Percentiles rank a stretch among this genome's conserved stretches.
These are phyloP conservation scores for Metaphire vulgaris DNA, from an alignment of 1,140 invertebrate genomes.

Conservation along the genomic window DNA sequence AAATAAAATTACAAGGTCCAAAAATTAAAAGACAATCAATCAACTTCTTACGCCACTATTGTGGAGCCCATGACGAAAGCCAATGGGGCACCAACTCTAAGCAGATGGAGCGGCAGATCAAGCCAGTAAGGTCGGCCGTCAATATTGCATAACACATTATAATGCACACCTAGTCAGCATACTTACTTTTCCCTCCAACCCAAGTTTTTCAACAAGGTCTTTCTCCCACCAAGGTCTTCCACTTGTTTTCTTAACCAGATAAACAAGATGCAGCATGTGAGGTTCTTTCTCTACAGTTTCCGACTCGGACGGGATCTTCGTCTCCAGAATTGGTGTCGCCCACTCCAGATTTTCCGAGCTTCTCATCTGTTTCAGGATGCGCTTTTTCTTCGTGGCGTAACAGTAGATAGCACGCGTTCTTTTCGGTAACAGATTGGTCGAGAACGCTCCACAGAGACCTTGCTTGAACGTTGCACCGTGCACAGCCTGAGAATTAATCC, in stretches of 20 bases:
- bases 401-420: not conserved
- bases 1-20: not conserved
- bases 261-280: slow-evolving; percentile 25
- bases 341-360: not conserved
- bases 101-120: not conserved
- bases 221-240: slow-evolving; percentile 30
- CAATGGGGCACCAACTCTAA: not conserved
- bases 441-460: not conserved
- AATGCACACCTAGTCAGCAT: not conserved
- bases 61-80: not conserved
- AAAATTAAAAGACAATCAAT: not conserved
- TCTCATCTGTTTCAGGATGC: not conserved
- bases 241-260: not conserved
- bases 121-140: not conserved
- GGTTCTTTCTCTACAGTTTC: slow-evolving; percentile 12
- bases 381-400: slow-evolving; percentile 7
- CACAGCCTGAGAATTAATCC: not conserved
- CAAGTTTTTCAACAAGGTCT: slow-evolving; percentile 23
- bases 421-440: not conserved
- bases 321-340: not conserved
- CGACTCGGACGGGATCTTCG: not conserved
- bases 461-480: not conserved
- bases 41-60: not conserved
- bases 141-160: not conserved
- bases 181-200: slow-evolving; percentile 14